Conservation (phyloP, 53 echinoderm and acorn worm genomes). For the Holothuria leucospilota region DNA sequence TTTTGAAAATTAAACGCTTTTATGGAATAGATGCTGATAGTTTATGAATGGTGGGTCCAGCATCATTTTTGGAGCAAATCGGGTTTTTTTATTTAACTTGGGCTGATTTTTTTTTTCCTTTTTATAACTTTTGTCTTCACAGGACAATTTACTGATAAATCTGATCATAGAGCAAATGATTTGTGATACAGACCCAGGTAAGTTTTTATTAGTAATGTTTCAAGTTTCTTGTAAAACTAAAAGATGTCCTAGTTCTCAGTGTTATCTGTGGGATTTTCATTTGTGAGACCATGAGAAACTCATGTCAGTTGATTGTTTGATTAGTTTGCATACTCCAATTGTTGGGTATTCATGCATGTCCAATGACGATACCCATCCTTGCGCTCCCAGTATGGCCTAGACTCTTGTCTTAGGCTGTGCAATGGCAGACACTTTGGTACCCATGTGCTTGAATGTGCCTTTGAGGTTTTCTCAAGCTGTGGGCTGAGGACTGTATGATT, state of each 20-base stretch:
- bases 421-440: conserved; percentile 43
- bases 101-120: not conserved
- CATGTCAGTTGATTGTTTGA: too few relatives aligned
- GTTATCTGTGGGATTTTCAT: too few relatives aligned
- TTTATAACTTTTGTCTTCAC: conserved; percentile 19
- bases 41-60: too few relatives aligned
- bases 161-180: conserved; percentile 99
- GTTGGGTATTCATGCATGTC: not conserved
- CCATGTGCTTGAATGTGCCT: conserved; percentile 38
- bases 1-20: too few relatives aligned
- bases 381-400: conserved; percentile 36
- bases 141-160: conserved; percentile 96
- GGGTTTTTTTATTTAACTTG: too few relatives aligned
- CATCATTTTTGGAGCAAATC: too few relatives aligned
- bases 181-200: conserved; percentile 98
- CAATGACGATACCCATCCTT: conserved; percentile 44
- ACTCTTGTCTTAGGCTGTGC: not conserved
- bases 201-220: not conserved
- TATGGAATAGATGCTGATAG: too few relatives aligned
- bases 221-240: not conserved
- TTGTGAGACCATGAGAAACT: too few relatives aligned
- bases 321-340: too few relatives aligned
- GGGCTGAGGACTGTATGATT: conserved; percentile 35
- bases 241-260: too few relatives aligned
- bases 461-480: conserved; percentile 29